Evolutionary conservation across 2,888 invertebrate species (phyloP), one percentile per base, ranked within the genome.

Genomic region (Chrysotoxum bicinctum): DNA sequence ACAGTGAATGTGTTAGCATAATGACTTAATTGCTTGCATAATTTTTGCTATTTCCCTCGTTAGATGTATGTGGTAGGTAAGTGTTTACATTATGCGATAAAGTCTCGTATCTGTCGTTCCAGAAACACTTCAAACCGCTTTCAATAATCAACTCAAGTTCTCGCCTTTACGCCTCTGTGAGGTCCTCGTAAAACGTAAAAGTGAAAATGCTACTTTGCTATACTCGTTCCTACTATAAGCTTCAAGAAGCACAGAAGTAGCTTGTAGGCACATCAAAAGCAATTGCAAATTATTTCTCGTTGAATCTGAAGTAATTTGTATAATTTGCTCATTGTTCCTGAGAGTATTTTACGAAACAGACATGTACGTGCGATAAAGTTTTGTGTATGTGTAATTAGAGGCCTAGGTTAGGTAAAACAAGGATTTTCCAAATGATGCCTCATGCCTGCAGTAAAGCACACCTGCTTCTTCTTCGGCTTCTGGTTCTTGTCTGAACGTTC

Each of bases 1-100:
- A 74, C 79, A 66, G 66, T 35, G 66, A 66, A 35, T 74, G 69
- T 64, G 69, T 75, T 79, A 76, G 58, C 85, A 85, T 85, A 85
- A 85, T 81, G 85, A 81, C 85, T 85, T 85, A 85, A 85, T 85
- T 81, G 81, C 81, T 85, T 85, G 85, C 81, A 85, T 85, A 81
- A 85, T 85, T 85, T 85, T 85, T 72, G 56, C 73, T 73, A 85
- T 77, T 85, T 81, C 76, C 26, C 69, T 69, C 72, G 66, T 72
- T 62, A 81, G 73, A 73, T 85, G 48, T 80, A 45, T 85, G 50
- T 73, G 76, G 85, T 73, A 64, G 76, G 73, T 64, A 77, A 81
- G 81, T 81, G 81, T 81, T 77, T 73, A 81, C 73, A 85, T 85
- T 85, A 77, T 80, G 68, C 85, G 81, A 85, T 81, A 85, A 76